phyloP scores from a whole-genome alignment of 2,888 invertebrate genomes.

The Tethea ocularis region DNA sequence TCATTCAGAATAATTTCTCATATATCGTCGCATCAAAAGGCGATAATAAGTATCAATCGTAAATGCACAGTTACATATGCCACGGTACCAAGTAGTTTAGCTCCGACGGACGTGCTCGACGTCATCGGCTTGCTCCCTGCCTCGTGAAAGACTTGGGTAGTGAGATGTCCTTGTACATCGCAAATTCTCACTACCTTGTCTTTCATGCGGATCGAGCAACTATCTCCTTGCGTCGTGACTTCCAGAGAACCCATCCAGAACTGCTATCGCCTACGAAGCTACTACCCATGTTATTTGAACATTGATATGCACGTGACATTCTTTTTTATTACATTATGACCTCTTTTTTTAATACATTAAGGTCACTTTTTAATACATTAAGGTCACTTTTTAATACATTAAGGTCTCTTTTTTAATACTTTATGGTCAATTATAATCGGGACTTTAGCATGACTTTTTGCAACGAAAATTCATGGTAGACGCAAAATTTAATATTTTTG shows the following conservation, averaged over 20 bases:
- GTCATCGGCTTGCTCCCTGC: slow-evolving; percentile 72
- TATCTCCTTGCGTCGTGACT: slow-evolving; percentile 33
- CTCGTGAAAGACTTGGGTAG: slow-evolving; percentile 99
- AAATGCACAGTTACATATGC: slow-evolving; percentile 19
- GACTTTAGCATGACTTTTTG: too few species aligned
- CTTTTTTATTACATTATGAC: too few species aligned
- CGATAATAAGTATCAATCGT: background rate
- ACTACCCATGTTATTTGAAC: too few species aligned
- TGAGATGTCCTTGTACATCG: slow-evolving; percentile 92
- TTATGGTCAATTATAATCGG: too few species aligned
- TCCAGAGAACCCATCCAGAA: background rate
- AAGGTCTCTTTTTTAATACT: too few species aligned
- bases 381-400: too few species aligned
- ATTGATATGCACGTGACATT: background rate
- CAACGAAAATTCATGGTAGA: too few species aligned
- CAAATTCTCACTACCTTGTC: slow-evolving; percentile 97
- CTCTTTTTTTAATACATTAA: too few species aligned
- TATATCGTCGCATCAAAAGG: too few species aligned
- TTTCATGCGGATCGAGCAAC: slow-evolving; percentile 91
- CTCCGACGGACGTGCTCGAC: slow-evolving; percentile 13
- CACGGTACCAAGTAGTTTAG: slow-evolving; percentile 4
- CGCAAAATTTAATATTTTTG: too few species aligned
- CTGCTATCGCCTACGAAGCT: background rate
- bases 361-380: too few species aligned
- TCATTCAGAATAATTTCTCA: too few species aligned